Evolutionary conservation across 2,888 invertebrate genomes (phyloP), one percentile per base, ranked within the genome.

Genomic region (Volucella zonaria): DNA sequence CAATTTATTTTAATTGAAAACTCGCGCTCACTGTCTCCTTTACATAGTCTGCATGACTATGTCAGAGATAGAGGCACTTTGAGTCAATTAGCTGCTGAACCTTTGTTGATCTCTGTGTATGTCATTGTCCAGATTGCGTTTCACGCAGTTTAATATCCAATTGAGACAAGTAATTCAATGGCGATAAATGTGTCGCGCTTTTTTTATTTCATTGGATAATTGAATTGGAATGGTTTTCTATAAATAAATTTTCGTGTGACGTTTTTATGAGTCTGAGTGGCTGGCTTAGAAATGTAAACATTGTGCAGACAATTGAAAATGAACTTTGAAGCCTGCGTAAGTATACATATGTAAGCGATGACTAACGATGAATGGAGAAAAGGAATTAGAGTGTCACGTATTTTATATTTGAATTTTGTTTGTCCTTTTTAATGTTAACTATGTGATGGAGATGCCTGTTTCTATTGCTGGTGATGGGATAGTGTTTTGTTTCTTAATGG

Each of bases 1-100:
- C 62, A 74, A 64, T 82, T 68, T 10, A 45, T 12, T 14, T 78
- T 11, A 73, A 82, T 73, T 73, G 51, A 68, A 59, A 49, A 51
- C 15, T 15, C 62, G 67, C 66, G 18, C 47, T 40, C 61, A 62
- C 10, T 43, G n/a, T 31, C 23, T 45, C 18, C 18, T 23, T 23
- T 3, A 23, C 2, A 23, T 3, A 23, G 18, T 23, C 18, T 23
- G 3, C 18, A 1, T 40, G 43, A 31, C 31, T 49, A 6, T 23
- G n/a, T 10, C 52, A 23, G n/a, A 47, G 58, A 23, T 2, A 10
- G 15, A 52, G 10, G n/a, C n/a, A 40, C 45, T 45, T 14, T 47
- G 40, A 56, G 56, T 12, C 66, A 66, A 58, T 75, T 14, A 71
- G 23, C 31, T 42, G 18, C 11, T 64, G 40, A 66, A 82, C 56